Evolutionary conservation across 2,888 invertebrate genomes (phyloP).

Genomic region (Ceriagrion tenellum): DNA sequence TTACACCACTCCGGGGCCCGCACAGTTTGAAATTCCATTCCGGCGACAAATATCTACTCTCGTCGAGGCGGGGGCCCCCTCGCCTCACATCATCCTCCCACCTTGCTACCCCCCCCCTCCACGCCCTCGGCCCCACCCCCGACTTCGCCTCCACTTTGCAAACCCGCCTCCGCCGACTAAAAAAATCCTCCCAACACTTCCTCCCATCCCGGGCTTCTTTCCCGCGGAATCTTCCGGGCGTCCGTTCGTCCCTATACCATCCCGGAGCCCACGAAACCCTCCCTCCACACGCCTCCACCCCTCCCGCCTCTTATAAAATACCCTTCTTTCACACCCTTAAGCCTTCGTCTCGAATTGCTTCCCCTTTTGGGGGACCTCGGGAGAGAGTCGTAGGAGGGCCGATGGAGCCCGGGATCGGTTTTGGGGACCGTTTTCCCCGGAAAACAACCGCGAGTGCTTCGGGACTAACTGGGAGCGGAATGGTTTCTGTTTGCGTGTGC

Average conservation of each 20-base stretch:
- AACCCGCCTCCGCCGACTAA: conserved; percentile 46
- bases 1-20: conserved; percentile 79
- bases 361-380: not conserved
- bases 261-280: conserved; percentile 8
- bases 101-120: conserved; percentile 59
- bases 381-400: not conserved
- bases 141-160: conserved; percentile 68
- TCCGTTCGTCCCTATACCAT: not conserved
- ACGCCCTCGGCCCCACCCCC: conserved; percentile 61
- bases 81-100: conserved; percentile 47
- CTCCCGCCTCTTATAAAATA: not conserved
- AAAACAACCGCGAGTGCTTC: not conserved
- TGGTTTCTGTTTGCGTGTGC: not conserved
- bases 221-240: conserved; percentile 38
- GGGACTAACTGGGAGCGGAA: not conserved
- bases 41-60: conserved; percentile 71
- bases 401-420: not conserved
- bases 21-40: conserved; percentile 79
- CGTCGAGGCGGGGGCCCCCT: not conserved
- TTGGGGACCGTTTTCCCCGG: not conserved
- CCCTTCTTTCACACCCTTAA: not conserved
- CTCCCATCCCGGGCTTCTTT: conserved; percentile 27
- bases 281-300: not conserved
- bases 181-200: conserved; percentile 66
- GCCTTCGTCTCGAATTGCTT: not conserved